phyloP scores from a whole-genome alignment of 2,113 vertebrate genomes.

The Anoplopoma fimbria region DNA sequence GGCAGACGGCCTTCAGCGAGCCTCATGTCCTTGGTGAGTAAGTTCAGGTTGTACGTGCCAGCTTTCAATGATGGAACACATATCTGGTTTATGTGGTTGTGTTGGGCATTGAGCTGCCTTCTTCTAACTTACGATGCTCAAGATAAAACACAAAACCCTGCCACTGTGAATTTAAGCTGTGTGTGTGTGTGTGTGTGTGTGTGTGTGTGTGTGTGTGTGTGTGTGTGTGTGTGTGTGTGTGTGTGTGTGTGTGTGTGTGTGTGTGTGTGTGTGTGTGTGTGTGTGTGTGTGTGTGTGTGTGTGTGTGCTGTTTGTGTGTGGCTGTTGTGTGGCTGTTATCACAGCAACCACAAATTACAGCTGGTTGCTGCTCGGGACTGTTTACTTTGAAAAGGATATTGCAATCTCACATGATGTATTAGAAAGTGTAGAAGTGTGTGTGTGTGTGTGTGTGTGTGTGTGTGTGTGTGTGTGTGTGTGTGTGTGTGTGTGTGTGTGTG shows the following conservation, averaged over 20 bases:
- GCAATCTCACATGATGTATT: conserved; percentile 28
- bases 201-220: conserved; percentile 20
- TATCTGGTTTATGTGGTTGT: conserved; percentile 67
- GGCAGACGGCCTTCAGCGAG: conserved; percentile 38
- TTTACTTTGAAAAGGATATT: conserved; percentile 58
- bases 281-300: not conserved
- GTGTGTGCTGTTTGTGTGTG: too few species aligned
- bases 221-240: conserved; percentile 11
- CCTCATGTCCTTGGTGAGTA: conserved; percentile 55
- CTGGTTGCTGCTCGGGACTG: conserved; percentile 61
- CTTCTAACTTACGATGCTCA: conserved; percentile 33
- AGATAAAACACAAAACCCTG: conserved; percentile 52
- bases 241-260: conserved; percentile 34
- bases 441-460: conserved; percentile 7
- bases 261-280: conserved; percentile 33
- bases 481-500: conserved; percentile 1
- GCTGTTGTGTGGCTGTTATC: conserved; percentile 36
- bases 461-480: conserved; percentile 9
- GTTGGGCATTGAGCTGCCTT: conserved; percentile 46
- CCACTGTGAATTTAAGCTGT: conserved; percentile 40
- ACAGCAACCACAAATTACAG: conserved; percentile 54
- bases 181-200: conserved; percentile 31
- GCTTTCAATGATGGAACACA: conserved; percentile 56
- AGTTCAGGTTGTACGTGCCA: conserved; percentile 60
- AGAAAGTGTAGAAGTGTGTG: too few species aligned